Percentiles rank a stretch among this genome's conserved stretches.
Evolutionary conservation across 2,113 vertebrate species (phyloP).

Genomic region (Rynchops niger): DNA sequence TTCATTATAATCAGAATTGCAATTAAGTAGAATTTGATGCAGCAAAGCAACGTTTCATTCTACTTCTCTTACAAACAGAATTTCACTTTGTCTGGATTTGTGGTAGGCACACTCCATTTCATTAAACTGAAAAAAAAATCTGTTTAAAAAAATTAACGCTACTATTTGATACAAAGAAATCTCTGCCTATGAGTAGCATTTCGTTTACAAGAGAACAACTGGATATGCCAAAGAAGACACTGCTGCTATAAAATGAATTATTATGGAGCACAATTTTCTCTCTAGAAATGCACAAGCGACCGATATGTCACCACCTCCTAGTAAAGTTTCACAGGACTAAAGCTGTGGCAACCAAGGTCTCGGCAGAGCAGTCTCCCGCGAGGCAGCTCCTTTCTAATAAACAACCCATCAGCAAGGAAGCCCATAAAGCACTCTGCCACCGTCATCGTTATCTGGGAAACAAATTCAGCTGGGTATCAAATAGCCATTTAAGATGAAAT

Average conservation of each 20-base stretch:
- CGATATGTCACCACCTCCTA: conserved; percentile 61
- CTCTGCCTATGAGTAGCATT: neutral
- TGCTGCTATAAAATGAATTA: neutral
- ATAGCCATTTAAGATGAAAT: neutral
- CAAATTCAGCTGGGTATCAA: neutral
- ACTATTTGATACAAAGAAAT: neutral
- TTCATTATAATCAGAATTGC: neutral
- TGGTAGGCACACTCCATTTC: neutral
- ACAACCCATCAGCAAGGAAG: conserved; percentile 59
- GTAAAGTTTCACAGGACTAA: conserved; percentile 73
- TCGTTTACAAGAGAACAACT: neutral
- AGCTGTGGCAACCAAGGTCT: conserved; percentile 78
- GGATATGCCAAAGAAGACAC: neutral
- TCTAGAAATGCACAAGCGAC: conserved; percentile 47
- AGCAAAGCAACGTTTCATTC: neutral
- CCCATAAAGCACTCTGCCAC: neutral
- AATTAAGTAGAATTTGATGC: neutral
- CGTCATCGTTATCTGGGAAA: neutral
- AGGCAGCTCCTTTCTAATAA: conserved; percentile 80
- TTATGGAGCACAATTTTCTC: neutral
- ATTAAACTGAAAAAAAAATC: neutral
- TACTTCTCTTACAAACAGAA: neutral
- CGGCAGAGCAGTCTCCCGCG: conserved; percentile 70
- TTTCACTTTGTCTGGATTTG: neutral
- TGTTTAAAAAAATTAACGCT: neutral